Percentiles rank a stretch among this genome's conserved stretches.
phyloP scores from a whole-genome alignment of 1,140 invertebrate species.

The Psix sp. region DNA sequence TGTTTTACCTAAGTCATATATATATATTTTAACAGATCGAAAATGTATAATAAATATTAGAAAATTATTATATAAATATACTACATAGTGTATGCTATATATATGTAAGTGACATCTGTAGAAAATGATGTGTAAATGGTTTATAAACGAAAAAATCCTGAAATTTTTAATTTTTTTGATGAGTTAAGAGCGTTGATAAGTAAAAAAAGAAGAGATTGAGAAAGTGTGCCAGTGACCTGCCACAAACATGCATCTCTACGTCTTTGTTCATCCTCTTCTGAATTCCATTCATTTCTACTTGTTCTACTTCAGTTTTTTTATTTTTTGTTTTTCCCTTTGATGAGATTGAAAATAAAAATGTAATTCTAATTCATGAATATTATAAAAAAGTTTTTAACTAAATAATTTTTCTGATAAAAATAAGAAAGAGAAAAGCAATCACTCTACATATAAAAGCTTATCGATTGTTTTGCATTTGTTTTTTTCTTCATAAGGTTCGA shows the following conservation, averaged over 20 bases:
- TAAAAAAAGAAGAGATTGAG: slow-evolving; percentile 65
- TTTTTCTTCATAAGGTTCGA: slow-evolving; percentile 9
- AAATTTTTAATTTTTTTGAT: slow-evolving; percentile 38
- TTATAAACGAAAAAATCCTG: slow-evolving; percentile 11
- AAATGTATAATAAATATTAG: too few species aligned
- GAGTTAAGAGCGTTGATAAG: slow-evolving; percentile 43
- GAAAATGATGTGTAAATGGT: not conserved
- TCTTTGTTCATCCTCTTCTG: slow-evolving; percentile 59
- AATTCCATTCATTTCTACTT: slow-evolving; percentile 56
- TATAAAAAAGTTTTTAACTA: too few species aligned
- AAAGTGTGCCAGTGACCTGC: slow-evolving; percentile 74
- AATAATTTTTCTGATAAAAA: too few species aligned
- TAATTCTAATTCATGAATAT: too few species aligned
- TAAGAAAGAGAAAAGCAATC: too few species aligned
- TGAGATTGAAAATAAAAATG: too few species aligned
- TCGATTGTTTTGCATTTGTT: too few species aligned
- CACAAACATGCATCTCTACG: slow-evolving; percentile 62
- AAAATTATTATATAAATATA: too few species aligned
- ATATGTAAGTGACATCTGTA: not conserved
- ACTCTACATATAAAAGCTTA: too few species aligned
- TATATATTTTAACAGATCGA: too few species aligned
- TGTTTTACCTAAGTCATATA: too few species aligned
- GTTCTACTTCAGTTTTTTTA: slow-evolving; percentile 51
- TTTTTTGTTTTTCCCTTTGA: slow-evolving; percentile 38
- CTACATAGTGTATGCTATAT: too few species aligned